Conservation (phyloP, 2,113 vertebrate species). For the Equus przewalskii region DNA sequence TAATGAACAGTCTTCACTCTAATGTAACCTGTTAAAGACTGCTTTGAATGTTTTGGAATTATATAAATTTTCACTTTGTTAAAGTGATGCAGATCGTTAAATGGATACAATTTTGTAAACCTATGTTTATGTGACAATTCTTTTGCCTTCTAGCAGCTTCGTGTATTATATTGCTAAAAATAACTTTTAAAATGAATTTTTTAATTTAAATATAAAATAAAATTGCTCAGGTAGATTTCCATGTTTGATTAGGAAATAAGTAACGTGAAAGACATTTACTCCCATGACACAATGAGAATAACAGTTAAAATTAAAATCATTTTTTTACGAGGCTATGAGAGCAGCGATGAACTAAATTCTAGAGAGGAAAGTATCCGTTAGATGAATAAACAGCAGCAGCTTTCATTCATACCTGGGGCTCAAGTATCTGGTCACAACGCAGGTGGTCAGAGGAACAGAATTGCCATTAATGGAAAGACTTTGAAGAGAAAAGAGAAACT, state of each 20-base stretch:
- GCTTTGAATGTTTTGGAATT: neutral
- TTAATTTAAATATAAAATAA: neutral
- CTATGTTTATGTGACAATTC: neutral
- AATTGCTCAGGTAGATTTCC: neutral
- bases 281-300: neutral
- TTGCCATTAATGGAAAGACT: neutral
- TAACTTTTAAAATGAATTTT: neutral
- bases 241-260: neutral
- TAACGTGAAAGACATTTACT: neutral
- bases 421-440: neutral
- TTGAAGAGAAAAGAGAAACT: neutral
- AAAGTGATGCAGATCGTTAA: neutral
- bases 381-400: neutral
- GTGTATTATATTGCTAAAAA: neutral
- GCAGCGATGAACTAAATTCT: neutral
- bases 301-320: neutral
- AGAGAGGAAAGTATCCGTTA: neutral
- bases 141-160: neutral
- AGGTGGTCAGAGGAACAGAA: neutral
- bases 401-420: neutral
- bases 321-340: neutral
- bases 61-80: neutral
- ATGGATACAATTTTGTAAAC: neutral
- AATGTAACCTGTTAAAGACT: neutral
- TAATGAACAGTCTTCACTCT: conserved; percentile 16